Conservation (phyloP, 2,797 vertebrate genomes). For the Coracias cyanogaster region DNA sequence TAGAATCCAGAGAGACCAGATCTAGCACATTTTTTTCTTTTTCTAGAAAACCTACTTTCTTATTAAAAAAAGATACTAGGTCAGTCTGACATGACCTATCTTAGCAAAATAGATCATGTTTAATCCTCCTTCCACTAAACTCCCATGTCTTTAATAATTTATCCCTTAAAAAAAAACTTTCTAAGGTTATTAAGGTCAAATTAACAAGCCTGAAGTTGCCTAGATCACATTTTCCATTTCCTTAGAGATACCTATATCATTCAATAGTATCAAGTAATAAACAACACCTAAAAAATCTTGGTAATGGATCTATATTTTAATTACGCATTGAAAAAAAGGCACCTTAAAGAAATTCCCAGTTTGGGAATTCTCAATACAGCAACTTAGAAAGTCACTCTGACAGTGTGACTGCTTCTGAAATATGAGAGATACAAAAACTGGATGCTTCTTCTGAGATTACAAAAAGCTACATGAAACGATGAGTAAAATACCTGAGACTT, state of each 20-base stretch:
- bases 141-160: slow-evolving; percentile 12
- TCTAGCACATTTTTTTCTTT: slow-evolving; percentile 1
- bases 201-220: not conserved
- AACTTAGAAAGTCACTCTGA: not conserved
- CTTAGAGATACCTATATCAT: not conserved
- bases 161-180: not conserved
- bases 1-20: slow-evolving; percentile 34
- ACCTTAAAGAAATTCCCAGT: not conserved
- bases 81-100: slow-evolving; percentile 35
- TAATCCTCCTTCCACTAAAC: not conserved
- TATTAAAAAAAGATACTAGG: slow-evolving; percentile 51
- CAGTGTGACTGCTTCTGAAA: not conserved
- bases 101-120: not conserved
- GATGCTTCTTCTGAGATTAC: not conserved
- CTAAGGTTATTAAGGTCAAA: slow-evolving; percentile 1
- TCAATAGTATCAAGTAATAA: not conserved
- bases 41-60: slow-evolving; percentile 54
- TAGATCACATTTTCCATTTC: not conserved
- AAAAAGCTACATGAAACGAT: not conserved
- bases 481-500: not conserved
- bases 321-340: not conserved
- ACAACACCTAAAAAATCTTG: not conserved
- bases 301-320: not conserved
- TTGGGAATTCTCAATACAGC: not conserved
- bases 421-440: not conserved